A percentile compares a stretch with the other conserved stretches of the same genome.
phyloP scores from a whole-genome alignment of 1,140 invertebrate genomes.

The Plodia interpunctella region DNA sequence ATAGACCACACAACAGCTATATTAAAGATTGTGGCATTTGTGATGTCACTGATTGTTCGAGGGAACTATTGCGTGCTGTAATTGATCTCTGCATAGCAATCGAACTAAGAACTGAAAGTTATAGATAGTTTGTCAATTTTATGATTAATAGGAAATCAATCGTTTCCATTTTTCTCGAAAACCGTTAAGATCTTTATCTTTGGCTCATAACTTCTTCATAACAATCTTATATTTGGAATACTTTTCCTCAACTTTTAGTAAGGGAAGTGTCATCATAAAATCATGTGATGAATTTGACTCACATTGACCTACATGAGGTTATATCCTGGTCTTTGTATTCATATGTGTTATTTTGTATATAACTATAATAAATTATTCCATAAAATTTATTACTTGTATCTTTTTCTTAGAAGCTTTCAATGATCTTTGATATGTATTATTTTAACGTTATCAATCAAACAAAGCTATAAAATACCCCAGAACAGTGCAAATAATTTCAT shows the following conservation, averaged over 20 bases:
- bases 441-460: not conserved
- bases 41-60: not conserved
- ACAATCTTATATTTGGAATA: not conserved
- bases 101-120: too few species aligned
- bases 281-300: conserved; percentile 2
- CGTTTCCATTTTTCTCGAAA: too few species aligned
- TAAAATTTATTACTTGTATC: not conserved
- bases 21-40: conserved; percentile 5
- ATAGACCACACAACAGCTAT: conserved; percentile 33
- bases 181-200: not conserved
- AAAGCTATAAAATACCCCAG: not conserved
- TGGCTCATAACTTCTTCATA: not conserved
- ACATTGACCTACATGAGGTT: not conserved
- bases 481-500: not conserved
- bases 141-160: too few species aligned
- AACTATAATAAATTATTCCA: not conserved
- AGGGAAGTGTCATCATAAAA: conserved; percentile 13
- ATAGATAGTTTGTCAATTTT: too few species aligned
- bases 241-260: not conserved
- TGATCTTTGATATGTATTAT: not conserved
- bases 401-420: too few species aligned
- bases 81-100: not conserved
- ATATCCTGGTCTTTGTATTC: not conserved
- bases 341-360: not conserved
- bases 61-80: not conserved